Conservation (phyloP, 2,888 invertebrate genomes). For the Zelleria hepariella region DNA sequence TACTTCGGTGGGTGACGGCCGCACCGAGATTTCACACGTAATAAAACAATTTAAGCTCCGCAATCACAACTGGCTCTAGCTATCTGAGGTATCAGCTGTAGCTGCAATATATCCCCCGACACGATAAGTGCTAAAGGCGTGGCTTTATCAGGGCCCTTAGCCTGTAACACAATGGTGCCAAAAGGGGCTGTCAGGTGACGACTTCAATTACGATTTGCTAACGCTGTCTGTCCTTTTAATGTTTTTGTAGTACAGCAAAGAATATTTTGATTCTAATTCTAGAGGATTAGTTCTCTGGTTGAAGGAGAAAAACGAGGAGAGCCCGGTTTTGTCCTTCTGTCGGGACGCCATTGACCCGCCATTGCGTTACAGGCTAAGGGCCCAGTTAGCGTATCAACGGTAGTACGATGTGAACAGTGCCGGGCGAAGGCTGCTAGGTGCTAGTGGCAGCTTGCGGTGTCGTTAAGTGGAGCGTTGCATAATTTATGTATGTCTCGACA, state of each 20-base stretch:
- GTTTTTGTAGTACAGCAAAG: too few species aligned
- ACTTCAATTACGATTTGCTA: too few species aligned
- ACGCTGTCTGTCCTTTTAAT: too few species aligned
- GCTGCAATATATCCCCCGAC: conserved; percentile 23
- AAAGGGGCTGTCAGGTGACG: too few species aligned
- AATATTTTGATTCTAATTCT: too few species aligned
- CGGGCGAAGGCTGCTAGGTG: conserved; percentile 12
- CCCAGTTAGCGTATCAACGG: neutral
- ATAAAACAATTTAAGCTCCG: conserved; percentile 7
- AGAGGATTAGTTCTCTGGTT: too few species aligned
- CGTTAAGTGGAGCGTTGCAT: conserved; percentile 57
- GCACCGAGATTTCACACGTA: conserved; percentile 16
- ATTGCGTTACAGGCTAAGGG: too few species aligned
- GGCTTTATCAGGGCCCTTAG: too few species aligned
- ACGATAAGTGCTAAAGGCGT: conserved; percentile 1
- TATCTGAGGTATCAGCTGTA: conserved; percentile 11
- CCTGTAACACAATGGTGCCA: too few species aligned
- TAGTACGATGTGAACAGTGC: conserved; percentile 1
- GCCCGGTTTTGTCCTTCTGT: too few species aligned
- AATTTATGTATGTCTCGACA: conserved; percentile 65
- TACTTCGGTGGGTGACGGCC: conserved; percentile 6
- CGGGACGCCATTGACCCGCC: too few species aligned
- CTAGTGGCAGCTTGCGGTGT: conserved; percentile 24
- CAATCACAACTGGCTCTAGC: conserved; percentile 4
- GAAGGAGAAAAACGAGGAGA: too few species aligned